Evolutionary conservation across 2,888 invertebrate genomes (phyloP).

Genomic region (Cataglyphis albicans): DNA sequence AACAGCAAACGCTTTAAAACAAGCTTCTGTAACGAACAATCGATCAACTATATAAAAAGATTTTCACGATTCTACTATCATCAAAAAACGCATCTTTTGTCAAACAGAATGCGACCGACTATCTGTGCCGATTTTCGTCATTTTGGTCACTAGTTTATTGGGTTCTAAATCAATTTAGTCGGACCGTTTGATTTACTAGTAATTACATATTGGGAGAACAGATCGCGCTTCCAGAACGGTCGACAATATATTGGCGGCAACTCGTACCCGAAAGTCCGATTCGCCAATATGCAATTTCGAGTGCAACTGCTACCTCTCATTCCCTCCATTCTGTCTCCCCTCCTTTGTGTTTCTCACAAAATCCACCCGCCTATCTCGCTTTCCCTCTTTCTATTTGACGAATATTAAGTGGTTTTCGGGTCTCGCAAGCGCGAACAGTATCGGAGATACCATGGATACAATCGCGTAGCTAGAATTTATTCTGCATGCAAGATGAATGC

Average conservation of each 20-base stretch:
- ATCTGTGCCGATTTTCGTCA: background rate
- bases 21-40: slow-evolving; percentile 9
- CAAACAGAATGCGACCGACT: background rate
- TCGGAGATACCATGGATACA: slow-evolving; percentile 66
- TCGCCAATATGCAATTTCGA: slow-evolving; percentile 66
- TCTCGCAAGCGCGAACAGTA: slow-evolving; percentile 62
- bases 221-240: slow-evolving; percentile 65
- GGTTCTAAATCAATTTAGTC: slow-evolving; percentile 74
- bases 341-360: slow-evolving; percentile 30
- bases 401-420: slow-evolving; percentile 74
- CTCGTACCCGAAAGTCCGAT: slow-evolving; percentile 65
- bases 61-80: slow-evolving; percentile 16
- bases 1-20: background rate
- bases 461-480: slow-evolving; percentile 70
- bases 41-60: slow-evolving; percentile 16
- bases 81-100: slow-evolving; percentile 9
- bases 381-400: slow-evolving; percentile 58
- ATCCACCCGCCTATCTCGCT: slow-evolving; percentile 39
- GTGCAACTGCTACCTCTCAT: slow-evolving; percentile 49
- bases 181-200: slow-evolving; percentile 68
- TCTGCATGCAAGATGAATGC: slow-evolving; percentile 49
- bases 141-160: slow-evolving; percentile 62
- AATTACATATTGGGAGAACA: slow-evolving; percentile 72
- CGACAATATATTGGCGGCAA: slow-evolving; percentile 60
- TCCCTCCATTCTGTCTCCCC: slow-evolving; percentile 17